Conservation (phyloP, 1,140 invertebrate genomes). For the Glossosoma conforme region DNA sequence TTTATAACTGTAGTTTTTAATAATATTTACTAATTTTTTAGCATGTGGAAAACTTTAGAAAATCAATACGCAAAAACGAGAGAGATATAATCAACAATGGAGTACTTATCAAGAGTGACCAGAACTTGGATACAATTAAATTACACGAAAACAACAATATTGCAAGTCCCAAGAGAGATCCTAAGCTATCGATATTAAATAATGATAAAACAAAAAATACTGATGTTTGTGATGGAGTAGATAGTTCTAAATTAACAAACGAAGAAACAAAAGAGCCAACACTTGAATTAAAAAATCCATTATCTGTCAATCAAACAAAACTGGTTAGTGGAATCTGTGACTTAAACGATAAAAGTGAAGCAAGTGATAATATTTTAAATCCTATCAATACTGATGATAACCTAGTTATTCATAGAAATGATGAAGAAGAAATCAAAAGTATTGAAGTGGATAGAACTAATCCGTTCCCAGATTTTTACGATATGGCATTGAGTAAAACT, state of each 20-base stretch:
- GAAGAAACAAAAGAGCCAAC: no score
- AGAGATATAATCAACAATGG: slow-evolving; percentile 37
- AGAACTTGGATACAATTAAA: slow-evolving; percentile 7
- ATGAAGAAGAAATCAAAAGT: no score
- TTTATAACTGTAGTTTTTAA: not conserved
- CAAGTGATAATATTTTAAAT: no score
- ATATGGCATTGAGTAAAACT: slow-evolving; percentile 18
- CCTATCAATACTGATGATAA: no score
- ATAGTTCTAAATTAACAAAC: not conserved
- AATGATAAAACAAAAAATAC: not conserved
- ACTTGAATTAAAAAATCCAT: not conserved
- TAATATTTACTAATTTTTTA: no score
- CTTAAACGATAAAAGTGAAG: not conserved
- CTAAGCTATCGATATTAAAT: not conserved
- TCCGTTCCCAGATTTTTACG: slow-evolving; percentile 22
- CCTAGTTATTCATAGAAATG: no score
- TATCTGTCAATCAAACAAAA: no score
- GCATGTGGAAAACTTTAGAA: slow-evolving; percentile 43
- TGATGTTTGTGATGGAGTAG: not conserved
- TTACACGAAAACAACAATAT: no score
- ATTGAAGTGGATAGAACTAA: slow-evolving; percentile 24
- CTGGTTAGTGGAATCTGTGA: no score
- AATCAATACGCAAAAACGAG: slow-evolving; percentile 39
- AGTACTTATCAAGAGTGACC: slow-evolving; percentile 34
- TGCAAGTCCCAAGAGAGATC: no score